Conservation (phyloP, 2,888 invertebrate genomes). For the Pyrochroa serraticornis region DNA sequence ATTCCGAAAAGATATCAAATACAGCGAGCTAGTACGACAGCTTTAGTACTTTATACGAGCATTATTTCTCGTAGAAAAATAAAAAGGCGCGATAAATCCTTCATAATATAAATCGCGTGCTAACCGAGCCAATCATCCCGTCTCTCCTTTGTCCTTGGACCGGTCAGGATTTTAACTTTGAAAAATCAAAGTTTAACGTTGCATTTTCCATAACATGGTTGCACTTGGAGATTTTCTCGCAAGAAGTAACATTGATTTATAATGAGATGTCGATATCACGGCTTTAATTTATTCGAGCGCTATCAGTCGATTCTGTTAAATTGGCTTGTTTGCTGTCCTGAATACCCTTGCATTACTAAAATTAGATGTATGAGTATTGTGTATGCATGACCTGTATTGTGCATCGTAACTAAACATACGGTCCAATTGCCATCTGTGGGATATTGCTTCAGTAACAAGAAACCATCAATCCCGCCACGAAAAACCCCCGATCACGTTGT, state of each 20-base stretch:
- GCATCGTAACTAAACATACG: slow-evolving; percentile 38
- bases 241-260: slow-evolving; percentile 43
- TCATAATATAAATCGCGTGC: slow-evolving; percentile 51
- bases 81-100: slow-evolving; percentile 51
- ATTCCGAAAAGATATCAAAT: slow-evolving; percentile 44
- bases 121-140: slow-evolving; percentile 49
- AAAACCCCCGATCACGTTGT: slow-evolving; percentile 1
- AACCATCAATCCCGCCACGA: background rate
- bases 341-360: slow-evolving; percentile 49
- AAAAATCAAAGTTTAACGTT: slow-evolving; percentile 44
- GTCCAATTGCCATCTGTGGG: slow-evolving; percentile 39
- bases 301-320: slow-evolving; percentile 53
- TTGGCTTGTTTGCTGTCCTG: slow-evolving; percentile 51
- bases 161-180: slow-evolving; percentile 41
- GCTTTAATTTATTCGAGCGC: slow-evolving; percentile 49
- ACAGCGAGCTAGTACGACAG: slow-evolving; percentile 50
- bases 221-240: slow-evolving; percentile 17
- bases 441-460: slow-evolving; percentile 15
- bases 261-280: slow-evolving; percentile 39
- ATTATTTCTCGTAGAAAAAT: slow-evolving; percentile 46
- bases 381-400: slow-evolving; percentile 45
- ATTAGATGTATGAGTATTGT: slow-evolving; percentile 51
- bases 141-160: slow-evolving; percentile 35
- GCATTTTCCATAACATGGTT: slow-evolving; percentile 13
- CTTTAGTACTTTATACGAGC: slow-evolving; percentile 43